Evolutionary conservation across 2,113 vertebrate genomes (phyloP), one percentile per base, ranked within the genome.

Genomic region (Laticauda laticaudata): DNA sequence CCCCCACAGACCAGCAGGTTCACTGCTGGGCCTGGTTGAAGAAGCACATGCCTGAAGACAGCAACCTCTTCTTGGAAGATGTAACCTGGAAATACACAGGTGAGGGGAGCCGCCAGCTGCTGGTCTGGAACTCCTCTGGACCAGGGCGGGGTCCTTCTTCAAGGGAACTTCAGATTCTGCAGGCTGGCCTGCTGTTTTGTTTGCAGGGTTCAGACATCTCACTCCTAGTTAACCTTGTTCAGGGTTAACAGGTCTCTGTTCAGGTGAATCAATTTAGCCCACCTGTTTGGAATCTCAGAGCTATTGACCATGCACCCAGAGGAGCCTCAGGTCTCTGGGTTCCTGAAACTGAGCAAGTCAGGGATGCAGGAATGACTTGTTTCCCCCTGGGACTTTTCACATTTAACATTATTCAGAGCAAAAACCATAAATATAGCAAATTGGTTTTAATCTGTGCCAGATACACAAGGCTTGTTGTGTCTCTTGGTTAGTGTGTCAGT

Each of bases 31-130:
- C 98, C 87, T 99, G 99, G 99, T 98, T 99, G 57, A 99, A 98
- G 97, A 99, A 98, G 61, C 98, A 96, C 96, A 98, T 99, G 98
- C 99, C 99, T 0, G 96, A 92, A 5, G 98, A 99, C 93, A 98
- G 98, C 93, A 98, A 97, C 93, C 97, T 99, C 94, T 96, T 98
- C 88, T 91, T 99, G 91, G 99, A 99, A 96, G 99, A 99, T 0
- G 99, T 99, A 92, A 99, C 98, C 96, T 99, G 99, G 99, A 99
- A 99, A 90, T 99, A 99, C 95, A 99, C 99, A 0, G 99, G 99
- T 99, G 92, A 94, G 95, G 88, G 57, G 4, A 21, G 21, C 5
- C 21, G 18, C 6, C n/a, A 43, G 54, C 34, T 5, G 29, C 15
- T 21, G 21, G 5, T 59, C 59, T 34, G 57, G 9, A 20, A 29